A percentile compares a stretch with the other conserved stretches of the same genome.
phyloP scores from a whole-genome alignment of 2,888 invertebrate species.

The Tridacna gigas region DNA sequence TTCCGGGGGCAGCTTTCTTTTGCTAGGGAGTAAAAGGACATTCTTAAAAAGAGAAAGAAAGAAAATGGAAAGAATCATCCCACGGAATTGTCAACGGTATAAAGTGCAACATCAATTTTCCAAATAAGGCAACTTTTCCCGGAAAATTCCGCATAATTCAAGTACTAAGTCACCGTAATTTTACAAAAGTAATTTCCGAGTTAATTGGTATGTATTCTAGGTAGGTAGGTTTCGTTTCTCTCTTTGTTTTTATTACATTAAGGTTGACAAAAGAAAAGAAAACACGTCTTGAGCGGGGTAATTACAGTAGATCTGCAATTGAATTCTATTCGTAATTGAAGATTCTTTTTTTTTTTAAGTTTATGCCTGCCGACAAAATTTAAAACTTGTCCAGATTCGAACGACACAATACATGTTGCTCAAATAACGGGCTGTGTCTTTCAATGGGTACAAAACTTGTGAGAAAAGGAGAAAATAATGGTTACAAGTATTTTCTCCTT shows the following conservation, averaged over 20 bases:
- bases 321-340: too few species aligned
- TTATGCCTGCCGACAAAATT: too few species aligned
- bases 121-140: slow-evolving; percentile 15
- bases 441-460: too few species aligned
- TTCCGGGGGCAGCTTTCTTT: too few species aligned
- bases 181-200: slow-evolving; percentile 24
- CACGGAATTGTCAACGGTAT: not conserved
- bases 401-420: too few species aligned
- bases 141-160: slow-evolving; percentile 4
- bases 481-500: too few species aligned
- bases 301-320: slow-evolving; percentile 7
- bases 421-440: too few species aligned
- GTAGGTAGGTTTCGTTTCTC: not conserved
- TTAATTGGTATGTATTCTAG: slow-evolving; percentile 28
- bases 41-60: not conserved
- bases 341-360: too few species aligned
- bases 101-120: slow-evolving; percentile 4
- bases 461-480: too few species aligned
- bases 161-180: slow-evolving; percentile 15
- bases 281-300: not conserved
- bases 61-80: not conserved
- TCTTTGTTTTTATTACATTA: slow-evolving; percentile 29
- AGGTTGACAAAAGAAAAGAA: slow-evolving; percentile 16
- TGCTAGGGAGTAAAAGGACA: not conserved
- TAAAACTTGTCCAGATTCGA: too few species aligned